Percentiles rank a stretch among this genome's conserved stretches.
Conservation (phyloP, 1,140 invertebrate genomes). For the Drosophila lacertosa region DNA sequence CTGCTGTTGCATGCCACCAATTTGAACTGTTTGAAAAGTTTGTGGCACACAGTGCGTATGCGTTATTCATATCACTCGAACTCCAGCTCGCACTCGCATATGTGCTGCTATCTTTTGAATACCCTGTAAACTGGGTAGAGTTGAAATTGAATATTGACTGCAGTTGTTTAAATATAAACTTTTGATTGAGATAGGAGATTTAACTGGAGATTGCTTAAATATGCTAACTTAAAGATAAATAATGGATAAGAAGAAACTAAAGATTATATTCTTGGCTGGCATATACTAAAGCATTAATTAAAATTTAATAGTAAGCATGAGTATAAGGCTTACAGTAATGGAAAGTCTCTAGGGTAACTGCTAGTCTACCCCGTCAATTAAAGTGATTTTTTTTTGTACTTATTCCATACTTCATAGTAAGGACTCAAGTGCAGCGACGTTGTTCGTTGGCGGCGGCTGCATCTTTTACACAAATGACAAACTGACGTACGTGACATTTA, state of each 20-base stretch:
- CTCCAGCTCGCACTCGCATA: not conserved
- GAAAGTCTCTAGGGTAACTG: too few relatives aligned
- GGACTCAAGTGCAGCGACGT: constrained; percentile 64
- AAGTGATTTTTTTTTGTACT: not conserved
- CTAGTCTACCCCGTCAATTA: not conserved
- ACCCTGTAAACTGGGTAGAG: not conserved
- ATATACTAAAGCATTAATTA: too few relatives aligned
- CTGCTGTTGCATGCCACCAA: constrained; percentile 66
- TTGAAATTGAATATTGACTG: too few relatives aligned
- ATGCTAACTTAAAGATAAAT: too few relatives aligned
- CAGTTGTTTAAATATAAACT: too few relatives aligned
- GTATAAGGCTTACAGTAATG: too few relatives aligned
- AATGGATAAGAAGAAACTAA: too few relatives aligned
- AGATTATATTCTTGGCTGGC: too few relatives aligned
- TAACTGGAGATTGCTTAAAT: too few relatives aligned
- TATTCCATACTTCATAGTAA: constrained; percentile 20
- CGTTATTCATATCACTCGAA: constrained; percentile 67
- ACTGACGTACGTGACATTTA: constrained; percentile 83
- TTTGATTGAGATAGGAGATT: too few relatives aligned
- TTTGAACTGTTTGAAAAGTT: constrained; percentile 77
- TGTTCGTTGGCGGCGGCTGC: constrained; percentile 54
- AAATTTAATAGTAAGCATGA: too few relatives aligned
- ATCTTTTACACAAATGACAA: constrained; percentile 80
- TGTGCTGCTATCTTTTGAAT: constrained; percentile 5
- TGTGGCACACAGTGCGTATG: constrained; percentile 72